A percentile compares a stretch with the other conserved stretches of the same genome.
phyloP scores from a whole-genome alignment of 2,797 vertebrate genomes.

The Amblyraja radiata region DNA sequence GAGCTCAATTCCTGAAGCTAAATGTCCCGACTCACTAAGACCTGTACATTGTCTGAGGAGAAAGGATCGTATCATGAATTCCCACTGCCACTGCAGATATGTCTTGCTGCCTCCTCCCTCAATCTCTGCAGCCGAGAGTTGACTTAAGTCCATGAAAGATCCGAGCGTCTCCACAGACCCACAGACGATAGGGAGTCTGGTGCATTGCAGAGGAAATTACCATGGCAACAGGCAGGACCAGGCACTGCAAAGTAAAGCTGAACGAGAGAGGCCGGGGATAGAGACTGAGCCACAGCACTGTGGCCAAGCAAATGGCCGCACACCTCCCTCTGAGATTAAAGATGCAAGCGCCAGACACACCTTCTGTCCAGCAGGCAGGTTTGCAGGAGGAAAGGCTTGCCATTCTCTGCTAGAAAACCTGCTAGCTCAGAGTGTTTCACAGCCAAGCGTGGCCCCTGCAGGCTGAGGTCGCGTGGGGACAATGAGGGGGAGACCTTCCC shows the following conservation, averaged over 20 bases:
- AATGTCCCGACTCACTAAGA: neutral
- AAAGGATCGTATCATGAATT: neutral
- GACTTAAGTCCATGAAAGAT: neutral
- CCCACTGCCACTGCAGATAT: neutral
- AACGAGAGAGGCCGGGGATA: conserved; percentile 35
- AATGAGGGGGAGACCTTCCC: neutral
- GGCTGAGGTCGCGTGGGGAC: neutral
- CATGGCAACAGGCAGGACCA: conserved; percentile 67
- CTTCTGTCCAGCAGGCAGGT: neutral
- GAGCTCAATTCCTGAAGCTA: neutral
- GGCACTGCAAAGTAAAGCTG: conserved; percentile 16
- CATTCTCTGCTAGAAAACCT: too few species aligned
- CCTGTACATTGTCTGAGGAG: neutral
- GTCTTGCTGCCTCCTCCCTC: neutral
- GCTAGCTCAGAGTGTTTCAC: too few species aligned
- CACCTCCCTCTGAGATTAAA: neutral
- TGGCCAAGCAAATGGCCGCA: neutral
- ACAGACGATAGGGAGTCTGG: conserved; percentile 60
- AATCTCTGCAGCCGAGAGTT: neutral
- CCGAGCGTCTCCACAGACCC: conserved; percentile 41
- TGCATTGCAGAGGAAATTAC: conserved; percentile 77
- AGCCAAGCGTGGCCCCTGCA: too few species aligned
- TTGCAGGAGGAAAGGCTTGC: too few species aligned
- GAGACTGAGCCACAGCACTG: neutral
- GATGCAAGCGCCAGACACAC: neutral